Base-by-base conservation (phyloP, 2,113 vertebrate species). In the Ophthalmolycus amberensis region DNA sequence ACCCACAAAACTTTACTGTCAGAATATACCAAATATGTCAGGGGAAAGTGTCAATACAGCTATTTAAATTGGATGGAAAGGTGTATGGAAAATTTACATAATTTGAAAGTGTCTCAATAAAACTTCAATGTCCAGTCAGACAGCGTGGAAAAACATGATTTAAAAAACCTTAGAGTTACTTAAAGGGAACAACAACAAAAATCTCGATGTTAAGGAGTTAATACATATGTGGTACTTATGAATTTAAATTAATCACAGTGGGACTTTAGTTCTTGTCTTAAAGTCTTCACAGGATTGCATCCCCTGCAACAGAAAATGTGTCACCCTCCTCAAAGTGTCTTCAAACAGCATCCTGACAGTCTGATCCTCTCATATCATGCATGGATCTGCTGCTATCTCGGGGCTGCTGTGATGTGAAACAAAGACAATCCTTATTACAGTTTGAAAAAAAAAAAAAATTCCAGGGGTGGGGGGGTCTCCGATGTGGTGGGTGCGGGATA, bases 361-460 rank as follows among this genome's bases (percentile, higher is more conserved):
- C 66, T 72, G 77, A 85, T 83, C 48, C 80, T 65, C 73, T 71
- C 20, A 73, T 22, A 29, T 38, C 66, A 60, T 27, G 32, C 37
- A 1, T 8, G 22, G 62, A 48, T 60, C 60, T 72, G 65, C 50
- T 60, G 27, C 50, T 18, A 20, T 38, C n/a, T 69, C 29, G 20
- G 58, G 2, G 15, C n/a, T 70, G 38, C 32, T 5, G 22, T 54
- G 52, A 56, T 16, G 22, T 52, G 6, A 69, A 84, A 84, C 34
- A 71, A 75, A 81, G 62, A 44, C 9, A 34, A 62, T 71, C 64
- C n/a, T 67, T 71, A 42, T 75, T 58, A 50, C 27, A 63, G 42
- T 46, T 18, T 14, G 40, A 65, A 54, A 66, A 60, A 70, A 46
- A 70, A 46, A 10, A 14, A 29, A 2, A 58, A 27, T 66, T 71